A percentile compares a stretch with the other conserved stretches of the same genome.
Evolutionary conservation across 2,113 vertebrate species (phyloP).

Genomic region (Hippocampus barbouri): DNA sequence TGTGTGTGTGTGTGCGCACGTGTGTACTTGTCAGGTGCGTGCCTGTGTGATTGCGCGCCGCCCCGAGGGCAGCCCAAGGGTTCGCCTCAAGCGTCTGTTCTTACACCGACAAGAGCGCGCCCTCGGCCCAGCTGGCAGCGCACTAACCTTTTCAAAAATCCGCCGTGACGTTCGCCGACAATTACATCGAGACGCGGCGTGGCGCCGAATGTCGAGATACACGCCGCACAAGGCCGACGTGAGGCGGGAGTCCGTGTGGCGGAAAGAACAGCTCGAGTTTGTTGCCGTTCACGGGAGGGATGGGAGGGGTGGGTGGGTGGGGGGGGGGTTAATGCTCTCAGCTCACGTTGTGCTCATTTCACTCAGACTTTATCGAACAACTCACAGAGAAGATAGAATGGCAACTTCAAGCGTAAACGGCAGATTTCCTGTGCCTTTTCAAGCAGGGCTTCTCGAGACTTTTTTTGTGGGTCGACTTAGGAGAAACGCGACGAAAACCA

Average conservation of each 20-base stretch:
- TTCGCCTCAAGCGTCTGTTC: conserved; percentile 69
- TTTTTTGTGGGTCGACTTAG: not conserved
- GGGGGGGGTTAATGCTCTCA: not conserved
- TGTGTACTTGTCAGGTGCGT: not conserved
- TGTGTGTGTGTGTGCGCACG: too few species aligned
- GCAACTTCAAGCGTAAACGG: not conserved
- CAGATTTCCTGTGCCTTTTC: not conserved
- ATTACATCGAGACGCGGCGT: not conserved
- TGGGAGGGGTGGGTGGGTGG: not conserved
- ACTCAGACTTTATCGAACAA: not conserved
- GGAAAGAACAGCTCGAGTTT: not conserved
- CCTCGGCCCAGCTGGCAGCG: conserved; percentile 56
- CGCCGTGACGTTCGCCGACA: conserved; percentile 1
- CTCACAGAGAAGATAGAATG: not conserved
- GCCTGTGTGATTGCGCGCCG: conserved; percentile 1
- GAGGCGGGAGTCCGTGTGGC: not conserved
- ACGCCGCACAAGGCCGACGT: not conserved
- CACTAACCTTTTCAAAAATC: conserved; percentile 22
- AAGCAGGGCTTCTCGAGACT: not conserved
- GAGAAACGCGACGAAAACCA: too few species aligned
- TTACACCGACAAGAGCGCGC: conserved; percentile 68
- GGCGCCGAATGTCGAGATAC: not conserved
- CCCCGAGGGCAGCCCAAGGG: conserved; percentile 70
- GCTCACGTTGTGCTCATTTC: not conserved
- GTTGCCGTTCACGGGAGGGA: not conserved